These are phyloP conservation scores for Bicyclus anynana DNA, from an alignment of 1,140 invertebrate genomes.

Conservation along the genomic window DNA sequence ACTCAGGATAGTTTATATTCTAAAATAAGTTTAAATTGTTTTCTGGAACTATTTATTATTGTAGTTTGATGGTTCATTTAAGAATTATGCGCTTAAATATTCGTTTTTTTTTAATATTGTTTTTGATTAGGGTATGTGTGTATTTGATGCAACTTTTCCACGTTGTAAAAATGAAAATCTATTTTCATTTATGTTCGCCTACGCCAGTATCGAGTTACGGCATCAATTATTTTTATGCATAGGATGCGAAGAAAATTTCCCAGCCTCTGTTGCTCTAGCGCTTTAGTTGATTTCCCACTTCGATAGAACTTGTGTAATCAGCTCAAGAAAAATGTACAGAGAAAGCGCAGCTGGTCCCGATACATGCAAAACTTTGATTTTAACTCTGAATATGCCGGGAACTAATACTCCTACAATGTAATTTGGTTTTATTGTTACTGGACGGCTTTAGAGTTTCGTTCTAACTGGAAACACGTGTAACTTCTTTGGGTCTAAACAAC, in stretches of 20 bases:
- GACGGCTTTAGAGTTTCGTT: neutral
- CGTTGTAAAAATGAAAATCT: too few species aligned
- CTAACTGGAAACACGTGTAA: neutral
- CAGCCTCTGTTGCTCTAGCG: neutral
- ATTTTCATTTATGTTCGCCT: neutral
- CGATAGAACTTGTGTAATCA: conserved; percentile 23
- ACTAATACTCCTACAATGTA: conserved; percentile 22
- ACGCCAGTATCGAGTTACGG: neutral
- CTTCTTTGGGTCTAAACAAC: neutral
- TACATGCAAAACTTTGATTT: conserved; percentile 28
- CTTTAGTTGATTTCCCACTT: conserved; percentile 37
- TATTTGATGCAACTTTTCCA: too few species aligned
- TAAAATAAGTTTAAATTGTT: too few species aligned
- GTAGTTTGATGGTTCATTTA: too few species aligned
- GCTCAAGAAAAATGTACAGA: conserved; percentile 18
- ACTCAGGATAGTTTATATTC: too few species aligned
- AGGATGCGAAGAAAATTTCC: neutral
- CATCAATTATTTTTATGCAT: neutral
- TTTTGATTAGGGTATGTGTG: too few species aligned
- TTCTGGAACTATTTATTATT: too few species aligned
- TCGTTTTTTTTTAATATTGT: too few species aligned
- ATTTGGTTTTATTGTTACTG: conserved; percentile 18
- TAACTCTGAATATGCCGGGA: conserved; percentile 16
- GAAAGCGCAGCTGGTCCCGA: conserved; percentile 18
- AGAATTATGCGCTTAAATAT: too few species aligned